Conservation (phyloP, 1,140 invertebrate species). For the Drosophila chauvacae region DNA sequence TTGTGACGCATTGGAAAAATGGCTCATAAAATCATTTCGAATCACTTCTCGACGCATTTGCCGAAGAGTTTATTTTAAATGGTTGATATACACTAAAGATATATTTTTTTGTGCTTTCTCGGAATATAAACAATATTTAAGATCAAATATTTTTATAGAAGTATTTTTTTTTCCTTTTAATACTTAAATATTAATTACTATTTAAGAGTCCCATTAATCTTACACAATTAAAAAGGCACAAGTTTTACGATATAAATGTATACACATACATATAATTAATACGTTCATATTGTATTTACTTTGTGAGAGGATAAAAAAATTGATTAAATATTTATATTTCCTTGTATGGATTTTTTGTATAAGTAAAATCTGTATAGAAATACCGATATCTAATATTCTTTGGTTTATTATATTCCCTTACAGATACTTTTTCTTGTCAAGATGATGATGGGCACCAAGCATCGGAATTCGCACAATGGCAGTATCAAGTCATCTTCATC, state of each 20-base stretch:
- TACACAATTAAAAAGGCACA: background rate
- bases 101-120: background rate
- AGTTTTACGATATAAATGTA: no score
- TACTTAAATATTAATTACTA: background rate
- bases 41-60: slow-evolving; percentile 6
- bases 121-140: background rate
- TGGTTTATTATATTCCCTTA: background rate
- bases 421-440: slow-evolving; percentile 28
- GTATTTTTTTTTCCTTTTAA: background rate
- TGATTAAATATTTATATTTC: no score
- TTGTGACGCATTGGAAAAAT: slow-evolving; percentile 20
- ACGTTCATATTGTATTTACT: background rate
- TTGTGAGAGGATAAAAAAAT: background rate
- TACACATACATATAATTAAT: no score
- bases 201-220: background rate
- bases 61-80: slow-evolving; percentile 2
- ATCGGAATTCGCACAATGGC: slow-evolving; percentile 60
- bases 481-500: slow-evolving; percentile 69
- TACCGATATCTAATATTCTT: slow-evolving; percentile 1
- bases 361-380: no score
- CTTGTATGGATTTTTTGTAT: no score
- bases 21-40: slow-evolving; percentile 19
- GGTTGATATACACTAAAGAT: background rate
- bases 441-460: slow-evolving; percentile 67
- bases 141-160: background rate